phyloP scores from a whole-genome alignment of 2,888 invertebrate genomes.

The Mactromeris polynyma region DNA sequence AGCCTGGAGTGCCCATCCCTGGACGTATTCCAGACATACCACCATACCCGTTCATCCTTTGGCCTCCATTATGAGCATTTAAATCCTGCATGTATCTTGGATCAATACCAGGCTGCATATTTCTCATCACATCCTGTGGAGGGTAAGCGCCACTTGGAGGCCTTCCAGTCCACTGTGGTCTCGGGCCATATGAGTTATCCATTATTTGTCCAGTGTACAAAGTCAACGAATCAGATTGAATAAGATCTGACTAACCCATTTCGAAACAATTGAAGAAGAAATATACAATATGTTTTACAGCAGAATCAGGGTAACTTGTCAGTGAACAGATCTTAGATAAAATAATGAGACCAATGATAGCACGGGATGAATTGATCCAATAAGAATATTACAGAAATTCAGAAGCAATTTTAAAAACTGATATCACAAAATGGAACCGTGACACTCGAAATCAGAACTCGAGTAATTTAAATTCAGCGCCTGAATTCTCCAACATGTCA shows the following conservation, averaged over 20 bases:
- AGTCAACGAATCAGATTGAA: background rate
- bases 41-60: slow-evolving; percentile 48
- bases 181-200: slow-evolving; percentile 57
- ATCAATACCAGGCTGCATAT: slow-evolving; percentile 28
- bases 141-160: background rate
- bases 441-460: background rate
- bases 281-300: background rate
- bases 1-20: slow-evolving; percentile 41
- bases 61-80: slow-evolving; percentile 29
- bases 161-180: slow-evolving; percentile 43
- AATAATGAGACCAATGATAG: no score
- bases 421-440: background rate
- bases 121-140: slow-evolving; percentile 8
- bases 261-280: background rate
- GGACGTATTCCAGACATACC: slow-evolving; percentile 1
- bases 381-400: no score
- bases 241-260: background rate
- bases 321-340: no score
- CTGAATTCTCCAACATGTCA: slow-evolving; percentile 50
- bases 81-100: background rate
- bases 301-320: no score
- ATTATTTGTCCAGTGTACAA: background rate
- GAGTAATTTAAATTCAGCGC: slow-evolving; percentile 49
- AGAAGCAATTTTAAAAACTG: no score
- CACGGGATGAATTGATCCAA: no score